These are phyloP conservation scores for Pocillopora verrucosa DNA, from an alignment of 64 coral and sea anemone species.

Conservation along the genomic window DNA sequence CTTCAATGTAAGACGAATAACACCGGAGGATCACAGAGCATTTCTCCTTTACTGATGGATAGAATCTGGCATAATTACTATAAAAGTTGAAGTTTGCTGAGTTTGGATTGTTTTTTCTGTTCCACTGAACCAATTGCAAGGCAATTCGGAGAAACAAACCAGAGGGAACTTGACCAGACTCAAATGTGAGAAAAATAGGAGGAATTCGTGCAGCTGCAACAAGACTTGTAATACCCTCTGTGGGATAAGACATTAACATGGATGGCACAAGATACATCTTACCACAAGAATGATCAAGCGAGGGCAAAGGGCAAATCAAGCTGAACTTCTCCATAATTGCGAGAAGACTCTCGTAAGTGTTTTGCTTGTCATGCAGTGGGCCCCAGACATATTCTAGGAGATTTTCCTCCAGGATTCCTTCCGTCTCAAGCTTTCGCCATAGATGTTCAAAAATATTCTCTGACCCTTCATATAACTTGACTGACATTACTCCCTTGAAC, in stretches of 20 bases:
- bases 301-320: slow-evolving; percentile 22
- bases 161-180: neutral
- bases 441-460: neutral
- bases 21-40: neutral
- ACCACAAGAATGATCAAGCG: neutral
- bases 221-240: neutral
- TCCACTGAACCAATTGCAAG: slow-evolving; percentile 31
- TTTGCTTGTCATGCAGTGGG: neutral
- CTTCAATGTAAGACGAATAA: neutral
- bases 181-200: slow-evolving; percentile 1
- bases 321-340: slow-evolving; percentile 54
- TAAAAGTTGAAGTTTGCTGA: neutral
- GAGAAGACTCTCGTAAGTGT: neutral
- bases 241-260: slow-evolving; percentile 19
- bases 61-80: neutral
- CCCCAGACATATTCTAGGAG: slow-evolving; percentile 22
- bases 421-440: slow-evolving; percentile 26
- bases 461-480: neutral
- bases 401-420: slow-evolving; percentile 28
- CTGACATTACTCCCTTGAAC: neutral
- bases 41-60: neutral
- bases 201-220: slow-evolving; percentile 6
- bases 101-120: neutral
- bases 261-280: slow-evolving; percentile 22
- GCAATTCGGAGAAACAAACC: slow-evolving; percentile 32